Conservation (phyloP, 2,113 vertebrate genomes). For the Anthoscopus minutus region DNA sequence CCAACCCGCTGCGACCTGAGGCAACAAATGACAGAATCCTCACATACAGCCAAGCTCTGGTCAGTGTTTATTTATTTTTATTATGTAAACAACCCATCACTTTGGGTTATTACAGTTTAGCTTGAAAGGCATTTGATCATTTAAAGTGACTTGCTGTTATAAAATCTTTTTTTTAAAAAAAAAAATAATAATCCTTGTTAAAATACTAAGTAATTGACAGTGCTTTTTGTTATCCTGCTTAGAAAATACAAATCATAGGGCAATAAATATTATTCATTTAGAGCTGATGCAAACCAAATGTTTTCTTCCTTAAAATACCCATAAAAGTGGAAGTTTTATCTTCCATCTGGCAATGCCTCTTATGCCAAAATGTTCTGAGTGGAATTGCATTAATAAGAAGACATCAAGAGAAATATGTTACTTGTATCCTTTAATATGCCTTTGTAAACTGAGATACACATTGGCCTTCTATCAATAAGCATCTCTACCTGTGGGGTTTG, state of each 20-base stretch:
- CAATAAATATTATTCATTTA: slow-evolving; percentile 68
- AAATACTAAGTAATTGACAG: slow-evolving; percentile 62
- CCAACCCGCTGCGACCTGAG: not conserved
- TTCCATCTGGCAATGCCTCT: slow-evolving; percentile 74
- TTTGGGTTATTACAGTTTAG: slow-evolving; percentile 29
- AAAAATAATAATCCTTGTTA: slow-evolving; percentile 22
- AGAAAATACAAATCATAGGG: slow-evolving; percentile 65
- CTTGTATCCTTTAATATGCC: slow-evolving; percentile 66
- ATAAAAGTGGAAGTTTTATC: slow-evolving; percentile 69
- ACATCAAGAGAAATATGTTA: slow-evolving; percentile 72
- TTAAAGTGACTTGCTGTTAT: slow-evolving; percentile 25
- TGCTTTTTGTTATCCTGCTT: slow-evolving; percentile 61
- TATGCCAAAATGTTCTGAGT: slow-evolving; percentile 66
- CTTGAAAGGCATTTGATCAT: slow-evolving; percentile 1
- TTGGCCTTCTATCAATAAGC: slow-evolving; percentile 70
- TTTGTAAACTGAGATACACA: slow-evolving; percentile 63
- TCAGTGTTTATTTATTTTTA: slow-evolving; percentile 60
- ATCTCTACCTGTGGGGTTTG: slow-evolving; percentile 72
- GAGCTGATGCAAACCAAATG: slow-evolving; percentile 71
- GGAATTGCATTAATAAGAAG: slow-evolving; percentile 71
- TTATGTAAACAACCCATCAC: slow-evolving; percentile 49
- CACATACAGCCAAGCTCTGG: slow-evolving; percentile 36
- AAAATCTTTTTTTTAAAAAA: not conserved
- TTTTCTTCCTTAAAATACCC: slow-evolving; percentile 61
- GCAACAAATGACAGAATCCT: slow-evolving; percentile 52